phyloP scores from a whole-genome alignment of 2,888 invertebrate species.

The Polietes domitor region DNA sequence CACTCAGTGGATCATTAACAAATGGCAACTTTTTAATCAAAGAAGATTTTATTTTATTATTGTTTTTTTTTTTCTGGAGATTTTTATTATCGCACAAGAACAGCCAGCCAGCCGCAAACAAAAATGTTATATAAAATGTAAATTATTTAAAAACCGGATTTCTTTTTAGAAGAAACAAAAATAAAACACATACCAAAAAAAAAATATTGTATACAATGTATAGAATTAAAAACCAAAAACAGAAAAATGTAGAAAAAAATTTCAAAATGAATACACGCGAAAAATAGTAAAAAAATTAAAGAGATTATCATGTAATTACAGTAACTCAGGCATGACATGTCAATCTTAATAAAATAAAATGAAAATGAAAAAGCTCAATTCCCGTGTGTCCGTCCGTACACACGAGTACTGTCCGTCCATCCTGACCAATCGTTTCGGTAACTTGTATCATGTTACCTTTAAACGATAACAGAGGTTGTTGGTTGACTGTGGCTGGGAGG shows the following conservation, averaged over 20 bases:
- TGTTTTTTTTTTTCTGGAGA: no score
- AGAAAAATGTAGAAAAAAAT: conserved; percentile 32
- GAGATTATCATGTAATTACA: conserved; percentile 62
- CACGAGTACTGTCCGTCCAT: background rate
- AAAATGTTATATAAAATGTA: conserved; percentile 32
- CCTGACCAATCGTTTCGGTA: conserved; percentile 2
- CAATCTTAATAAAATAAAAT: conserved; percentile 50
- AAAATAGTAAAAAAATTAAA: conserved; percentile 10
- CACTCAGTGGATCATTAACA: conserved; percentile 47
- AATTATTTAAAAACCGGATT: conserved; percentile 40
- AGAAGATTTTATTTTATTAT: background rate
- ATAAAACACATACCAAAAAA: no score
- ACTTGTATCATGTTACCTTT: conserved; percentile 57
- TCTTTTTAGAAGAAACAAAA: background rate
- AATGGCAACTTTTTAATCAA: conserved; percentile 30
- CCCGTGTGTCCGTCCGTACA: background rate
- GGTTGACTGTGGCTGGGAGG: background rate
- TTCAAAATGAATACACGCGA: conserved; percentile 12
- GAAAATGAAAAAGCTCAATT: conserved; percentile 5
- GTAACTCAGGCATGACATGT: conserved; percentile 64
- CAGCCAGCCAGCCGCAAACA: background rate
- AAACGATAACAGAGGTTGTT: background rate
- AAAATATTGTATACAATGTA: background rate
- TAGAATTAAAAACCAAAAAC: conserved; percentile 20
- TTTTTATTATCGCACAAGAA: background rate